A percentile compares a stretch with the other conserved stretches of the same genome.
These are phyloP conservation scores for Epirrhoe alternata DNA, from an alignment of 2,888 invertebrate genomes.

Conservation along the genomic window DNA sequence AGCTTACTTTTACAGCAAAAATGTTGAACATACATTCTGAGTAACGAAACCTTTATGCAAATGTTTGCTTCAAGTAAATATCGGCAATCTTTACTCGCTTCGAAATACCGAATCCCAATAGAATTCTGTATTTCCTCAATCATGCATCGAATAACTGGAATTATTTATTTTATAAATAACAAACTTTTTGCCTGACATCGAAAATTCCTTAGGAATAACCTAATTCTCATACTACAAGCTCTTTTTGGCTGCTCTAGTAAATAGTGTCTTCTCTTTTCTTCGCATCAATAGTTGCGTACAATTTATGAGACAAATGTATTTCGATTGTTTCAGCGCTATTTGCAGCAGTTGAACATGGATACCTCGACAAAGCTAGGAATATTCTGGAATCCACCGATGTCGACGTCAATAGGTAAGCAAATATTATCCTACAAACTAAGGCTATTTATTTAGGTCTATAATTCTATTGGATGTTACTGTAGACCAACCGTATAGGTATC, in stretches of 20 bases:
- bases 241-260: slow-evolving; percentile 11
- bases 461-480: background rate
- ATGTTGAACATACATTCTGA: slow-evolving; percentile 3
- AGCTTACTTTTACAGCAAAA: slow-evolving; percentile 2
- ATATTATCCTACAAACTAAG: background rate
- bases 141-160: background rate
- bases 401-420: slow-evolving; percentile 94
- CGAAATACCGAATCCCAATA: slow-evolving; percentile 1
- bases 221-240: background rate
- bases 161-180: slow-evolving; percentile 3
- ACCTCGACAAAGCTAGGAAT: slow-evolving; percentile 95
- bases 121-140: slow-evolving; percentile 7
- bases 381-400: slow-evolving; percentile 96
- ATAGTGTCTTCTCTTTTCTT: slow-evolving; percentile 24
- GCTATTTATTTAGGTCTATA: background rate
- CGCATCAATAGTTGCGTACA: background rate
- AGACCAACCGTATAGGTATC: too few relatives aligned
- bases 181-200: background rate
- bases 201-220: background rate
- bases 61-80: slow-evolving; percentile 3
- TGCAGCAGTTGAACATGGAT: slow-evolving; percentile 97
- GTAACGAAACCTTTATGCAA: background rate
- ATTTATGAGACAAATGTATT: slow-evolving; percentile 12
- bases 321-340: slow-evolving; percentile 92
- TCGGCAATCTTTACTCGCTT: background rate